Evolutionary conservation across 2,797 vertebrate genomes (phyloP).

Genomic region (Echeneis naucrates): DNA sequence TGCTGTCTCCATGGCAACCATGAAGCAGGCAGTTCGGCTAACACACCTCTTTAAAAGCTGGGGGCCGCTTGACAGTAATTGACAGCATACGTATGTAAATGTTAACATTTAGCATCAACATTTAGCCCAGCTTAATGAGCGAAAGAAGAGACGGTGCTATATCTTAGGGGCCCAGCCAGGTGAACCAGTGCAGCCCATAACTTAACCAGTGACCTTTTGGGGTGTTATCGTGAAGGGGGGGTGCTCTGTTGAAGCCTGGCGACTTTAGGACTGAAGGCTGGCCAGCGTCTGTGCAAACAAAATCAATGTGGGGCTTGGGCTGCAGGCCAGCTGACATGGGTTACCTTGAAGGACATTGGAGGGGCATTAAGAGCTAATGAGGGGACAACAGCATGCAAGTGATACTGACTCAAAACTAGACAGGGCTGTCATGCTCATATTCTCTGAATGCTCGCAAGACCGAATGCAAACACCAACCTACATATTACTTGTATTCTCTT

Average conservation of each 20-base stretch:
- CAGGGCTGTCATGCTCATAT: too few species aligned
- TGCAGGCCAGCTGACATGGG: slow-evolving; percentile 15
- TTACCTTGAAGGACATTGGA: slow-evolving; percentile 17
- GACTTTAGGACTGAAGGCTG: slow-evolving; percentile 22
- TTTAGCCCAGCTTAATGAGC: slow-evolving; percentile 61
- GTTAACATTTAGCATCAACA: slow-evolving; percentile 54
- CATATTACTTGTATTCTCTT: too few species aligned
- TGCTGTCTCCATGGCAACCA: slow-evolving; percentile 46
- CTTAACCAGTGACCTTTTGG: slow-evolving; percentile 73
- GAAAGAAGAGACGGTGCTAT: slow-evolving; percentile 29
- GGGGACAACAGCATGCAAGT: background rate
- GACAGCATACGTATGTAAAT: slow-evolving; percentile 59
- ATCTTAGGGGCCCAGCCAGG: slow-evolving; percentile 42
- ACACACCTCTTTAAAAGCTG: slow-evolving; percentile 24
- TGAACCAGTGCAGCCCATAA: slow-evolving; percentile 52
- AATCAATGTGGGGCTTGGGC: slow-evolving; percentile 35
- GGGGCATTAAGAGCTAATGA: slow-evolving; percentile 3
- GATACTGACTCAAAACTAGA: background rate
- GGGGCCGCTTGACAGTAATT: slow-evolving; percentile 57
- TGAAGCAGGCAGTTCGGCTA: slow-evolving; percentile 23
- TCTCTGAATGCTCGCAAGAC: too few species aligned
- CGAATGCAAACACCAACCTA: background rate
- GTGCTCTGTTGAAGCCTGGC: slow-evolving; percentile 28
- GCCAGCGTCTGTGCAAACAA: slow-evolving; percentile 21
- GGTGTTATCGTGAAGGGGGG: slow-evolving; percentile 40